Evolutionary conservation across 1,140 invertebrate species (phyloP).

Genomic region (Riptortus pedestris): DNA sequence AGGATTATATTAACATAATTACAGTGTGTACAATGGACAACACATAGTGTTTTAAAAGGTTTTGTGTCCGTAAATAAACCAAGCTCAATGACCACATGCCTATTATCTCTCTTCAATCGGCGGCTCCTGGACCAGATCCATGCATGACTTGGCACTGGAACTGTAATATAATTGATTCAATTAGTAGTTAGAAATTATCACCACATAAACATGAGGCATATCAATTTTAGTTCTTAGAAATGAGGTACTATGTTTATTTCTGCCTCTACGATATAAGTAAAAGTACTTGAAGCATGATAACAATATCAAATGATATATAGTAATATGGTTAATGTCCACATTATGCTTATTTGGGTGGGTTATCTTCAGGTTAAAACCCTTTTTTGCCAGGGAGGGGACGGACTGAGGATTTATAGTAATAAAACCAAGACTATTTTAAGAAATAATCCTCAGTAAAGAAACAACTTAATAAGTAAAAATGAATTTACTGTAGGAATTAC

Average conservation of each 20-base stretch:
- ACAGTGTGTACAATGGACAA: too few species aligned
- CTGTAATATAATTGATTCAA: slow-evolving; percentile 35
- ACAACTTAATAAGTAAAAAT: too few species aligned
- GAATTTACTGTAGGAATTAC: too few species aligned
- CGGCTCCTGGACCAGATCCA: slow-evolving; percentile 36
- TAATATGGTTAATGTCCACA: not conserved
- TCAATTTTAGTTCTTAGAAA: not conserved
- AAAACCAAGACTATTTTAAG: too few species aligned
- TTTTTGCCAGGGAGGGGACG: too few species aligned
- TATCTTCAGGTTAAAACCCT: too few species aligned
- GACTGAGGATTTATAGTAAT: too few species aligned
- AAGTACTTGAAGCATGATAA: not conserved
- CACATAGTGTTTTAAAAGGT: too few species aligned
- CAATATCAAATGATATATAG: not conserved
- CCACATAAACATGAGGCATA: not conserved
- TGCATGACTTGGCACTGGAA: slow-evolving; percentile 41
- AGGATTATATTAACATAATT: too few species aligned
- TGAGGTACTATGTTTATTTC: not conserved
- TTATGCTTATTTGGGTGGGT: not conserved
- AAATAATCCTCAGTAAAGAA: too few species aligned
- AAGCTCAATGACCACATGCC: too few species aligned
- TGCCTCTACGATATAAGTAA: not conserved
- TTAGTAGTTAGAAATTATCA: not conserved
- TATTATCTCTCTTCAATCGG: slow-evolving; percentile 20
- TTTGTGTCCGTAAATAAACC: too few species aligned